Evolutionary conservation across 2,113 vertebrate genomes (phyloP).

Genomic region (Hippolais icterina): DNA sequence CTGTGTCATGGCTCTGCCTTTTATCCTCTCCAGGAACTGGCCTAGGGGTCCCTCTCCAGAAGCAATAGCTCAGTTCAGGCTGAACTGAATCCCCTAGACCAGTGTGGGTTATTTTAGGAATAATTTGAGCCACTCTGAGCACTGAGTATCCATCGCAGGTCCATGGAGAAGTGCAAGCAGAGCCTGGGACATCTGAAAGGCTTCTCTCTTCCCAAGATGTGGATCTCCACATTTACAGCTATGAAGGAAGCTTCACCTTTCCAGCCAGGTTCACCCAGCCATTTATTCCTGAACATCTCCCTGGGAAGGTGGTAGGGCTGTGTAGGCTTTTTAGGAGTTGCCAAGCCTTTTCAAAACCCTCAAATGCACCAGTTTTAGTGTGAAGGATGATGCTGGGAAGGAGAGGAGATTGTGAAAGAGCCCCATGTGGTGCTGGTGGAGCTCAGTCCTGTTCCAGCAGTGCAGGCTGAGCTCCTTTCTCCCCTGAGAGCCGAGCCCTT

Average conservation of each 20-base stretch:
- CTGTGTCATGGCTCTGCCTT: not conserved
- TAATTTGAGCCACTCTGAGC: not conserved
- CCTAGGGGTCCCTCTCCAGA: not conserved
- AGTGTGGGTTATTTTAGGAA: not conserved
- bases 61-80: not conserved
- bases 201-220: not conserved
- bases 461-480: not conserved
- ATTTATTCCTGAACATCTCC: not conserved
- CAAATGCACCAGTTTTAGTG: not conserved
- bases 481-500: not conserved
- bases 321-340: not conserved
- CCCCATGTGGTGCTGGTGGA: not conserved
- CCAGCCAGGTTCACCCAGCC: not conserved
- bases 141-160: not conserved
- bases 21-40: not conserved
- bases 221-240: not conserved
- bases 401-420: not conserved
- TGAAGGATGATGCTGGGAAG: not conserved
- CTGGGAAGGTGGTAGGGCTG: not conserved
- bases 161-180: not conserved
- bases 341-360: not conserved
- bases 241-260: not conserved
- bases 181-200: accelerated
- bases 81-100: too few relatives aligned
- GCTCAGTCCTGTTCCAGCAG: not conserved